Base-by-base conservation (phyloP, 2,113 vertebrate genomes). In the Ursus arctos region DNA sequence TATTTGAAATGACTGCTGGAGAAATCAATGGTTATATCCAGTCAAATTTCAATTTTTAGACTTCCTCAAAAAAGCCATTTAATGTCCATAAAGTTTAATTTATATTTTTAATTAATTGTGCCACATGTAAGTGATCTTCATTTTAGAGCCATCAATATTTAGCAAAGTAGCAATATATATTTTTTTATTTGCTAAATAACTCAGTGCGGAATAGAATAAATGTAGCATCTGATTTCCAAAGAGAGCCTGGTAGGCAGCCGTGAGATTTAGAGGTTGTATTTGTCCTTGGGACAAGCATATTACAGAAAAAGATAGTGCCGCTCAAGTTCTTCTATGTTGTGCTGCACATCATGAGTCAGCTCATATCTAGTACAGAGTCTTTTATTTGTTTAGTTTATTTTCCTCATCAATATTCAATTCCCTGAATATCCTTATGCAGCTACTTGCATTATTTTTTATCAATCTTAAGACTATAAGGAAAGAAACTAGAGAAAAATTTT, bases 21-120 rank as follows among this genome's bases (percentile, higher is more conserved):
- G 95, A 97, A 98, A 98, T 98, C 93, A 98, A 97, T 98, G 96
- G 98, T 96, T 97, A 97, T 97, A 82, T 96, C 83, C 83, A 96
- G 84, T 55, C 55, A 81, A 89, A 88, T 84, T 97, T 96, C 87
- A 96, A 94, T 90, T 95, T 98, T 96, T 92, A 86, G 81, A 79
- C 79, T 97, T 92, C 91, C 55, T 97, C 97, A 98, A 98, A 96
- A 98, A 98, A 94, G 95, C 79, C 94, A 97, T 97, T 98, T 98
- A 94, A 96, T 96, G 22, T 97, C 96, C 88, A 92, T 0, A 18
- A 96, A 93, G 63, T 95, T 98, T 88, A 95, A 94, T 96, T 95
- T 87, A 55, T 51, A 13, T 96, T 36, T 97, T 98, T 95, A 98
- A 98, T 98, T 98, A 98, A 98, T 97, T 91, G 31, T 85, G 71